Percentiles rank a stretch among this genome's conserved stretches.
Evolutionary conservation across 2,888 invertebrate species (phyloP).

Genomic region (Sinopyrophorus schimmeli): DNA sequence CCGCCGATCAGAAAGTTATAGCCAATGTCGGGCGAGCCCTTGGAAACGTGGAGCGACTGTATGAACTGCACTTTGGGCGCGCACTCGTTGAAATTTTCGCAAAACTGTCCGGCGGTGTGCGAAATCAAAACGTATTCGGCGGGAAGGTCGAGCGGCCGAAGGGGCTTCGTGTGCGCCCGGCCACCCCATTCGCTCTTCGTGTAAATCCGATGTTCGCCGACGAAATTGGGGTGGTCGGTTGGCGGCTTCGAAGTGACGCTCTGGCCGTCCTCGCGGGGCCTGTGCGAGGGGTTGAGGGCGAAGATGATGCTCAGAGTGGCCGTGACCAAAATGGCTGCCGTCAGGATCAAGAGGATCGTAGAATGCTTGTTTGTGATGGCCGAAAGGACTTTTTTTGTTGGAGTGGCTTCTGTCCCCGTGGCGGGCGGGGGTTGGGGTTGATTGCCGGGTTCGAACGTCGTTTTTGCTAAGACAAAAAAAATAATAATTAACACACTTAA

Average conservation of each 20-base stretch:
- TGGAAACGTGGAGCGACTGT: slow-evolving; percentile 55
- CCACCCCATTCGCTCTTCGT: slow-evolving; percentile 42
- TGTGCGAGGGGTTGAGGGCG: no score
- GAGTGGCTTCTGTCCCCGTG: no score
- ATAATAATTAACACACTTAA: no score
- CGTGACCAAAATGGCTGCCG: no score
- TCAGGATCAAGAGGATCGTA: no score
- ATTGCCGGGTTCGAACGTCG: no score
- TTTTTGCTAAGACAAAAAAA: no score
- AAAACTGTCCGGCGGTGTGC: slow-evolving; percentile 58
- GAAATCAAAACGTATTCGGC: slow-evolving; percentile 57
- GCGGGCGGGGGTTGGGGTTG: no score
- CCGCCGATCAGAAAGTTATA: slow-evolving; percentile 60
- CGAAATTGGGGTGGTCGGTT: no score
- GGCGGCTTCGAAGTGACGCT: neutral
- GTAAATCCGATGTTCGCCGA: neutral
- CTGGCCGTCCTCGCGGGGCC: neutral
- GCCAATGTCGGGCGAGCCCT: slow-evolving; percentile 55
- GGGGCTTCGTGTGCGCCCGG: slow-evolving; percentile 56
- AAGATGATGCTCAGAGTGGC: no score
- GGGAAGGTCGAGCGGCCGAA: slow-evolving; percentile 49
- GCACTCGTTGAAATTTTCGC: slow-evolving; percentile 53
- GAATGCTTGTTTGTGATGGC: no score
- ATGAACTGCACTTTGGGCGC: slow-evolving; percentile 55
- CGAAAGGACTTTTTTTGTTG: no score